Percentiles rank a stretch among this genome's conserved stretches.
Evolutionary conservation across 2,888 invertebrate genomes (phyloP).

Genomic region (Tetragonisca angustula): DNA sequence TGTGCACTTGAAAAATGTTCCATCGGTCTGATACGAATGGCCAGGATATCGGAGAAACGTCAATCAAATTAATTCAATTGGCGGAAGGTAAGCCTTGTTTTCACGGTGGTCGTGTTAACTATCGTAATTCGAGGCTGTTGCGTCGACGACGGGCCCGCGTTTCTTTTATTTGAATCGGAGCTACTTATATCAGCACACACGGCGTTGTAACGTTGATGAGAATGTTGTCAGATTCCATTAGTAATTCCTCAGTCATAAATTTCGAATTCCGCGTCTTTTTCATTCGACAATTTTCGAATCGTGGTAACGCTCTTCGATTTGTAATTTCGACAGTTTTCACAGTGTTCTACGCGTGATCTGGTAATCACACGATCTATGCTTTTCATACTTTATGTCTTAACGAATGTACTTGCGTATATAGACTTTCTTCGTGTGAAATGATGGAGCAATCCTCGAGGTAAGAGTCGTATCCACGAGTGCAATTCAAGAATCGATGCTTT

Average conservation of each 20-base stretch:
- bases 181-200: neutral
- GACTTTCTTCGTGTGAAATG: neutral
- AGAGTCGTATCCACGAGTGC: neutral
- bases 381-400: neutral
- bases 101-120: neutral
- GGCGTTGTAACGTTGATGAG: neutral
- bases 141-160: neutral
- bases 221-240: neutral
- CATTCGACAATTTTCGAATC: neutral
- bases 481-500: neutral
- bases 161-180: neutral
- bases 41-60: constrained; percentile 43
- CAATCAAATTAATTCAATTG: neutral
- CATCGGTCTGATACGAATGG: neutral
- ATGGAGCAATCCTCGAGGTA: neutral
- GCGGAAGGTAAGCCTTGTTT: constrained; percentile 31
- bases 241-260: neutral
- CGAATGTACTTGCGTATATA: neutral
- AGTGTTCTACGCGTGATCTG: neutral
- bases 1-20: constrained; percentile 34
- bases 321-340: neutral
- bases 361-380: constrained; percentile 5
- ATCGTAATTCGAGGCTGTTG: neutral
- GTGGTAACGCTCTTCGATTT: too few relatives aligned
- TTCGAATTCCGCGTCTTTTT: neutral